A percentile compares a stretch with the other conserved stretches of the same genome.
Evolutionary conservation across 2,113 vertebrate species (phyloP).

Genomic region (Charadrius vociferus): DNA sequence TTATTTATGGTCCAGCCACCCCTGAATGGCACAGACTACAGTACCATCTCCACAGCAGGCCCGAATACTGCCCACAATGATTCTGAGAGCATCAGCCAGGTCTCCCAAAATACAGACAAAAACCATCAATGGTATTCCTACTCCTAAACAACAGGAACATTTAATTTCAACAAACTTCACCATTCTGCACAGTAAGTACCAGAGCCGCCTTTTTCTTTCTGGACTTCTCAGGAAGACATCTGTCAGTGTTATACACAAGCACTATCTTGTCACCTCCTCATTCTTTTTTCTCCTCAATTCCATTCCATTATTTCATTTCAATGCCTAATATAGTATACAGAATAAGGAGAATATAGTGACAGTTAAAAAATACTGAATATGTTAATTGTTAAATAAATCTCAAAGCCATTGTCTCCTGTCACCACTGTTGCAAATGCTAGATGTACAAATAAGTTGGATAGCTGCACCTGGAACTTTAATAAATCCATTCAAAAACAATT

Average conservation of each 20-base stretch:
- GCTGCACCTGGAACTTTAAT: neutral
- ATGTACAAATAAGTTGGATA: neutral
- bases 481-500: neutral
- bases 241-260: neutral
- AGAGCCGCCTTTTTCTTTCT: neutral
- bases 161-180: neutral
- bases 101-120: neutral
- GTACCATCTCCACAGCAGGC: neutral
- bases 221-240: neutral
- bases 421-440: accelerated
- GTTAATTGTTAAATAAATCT: neutral
- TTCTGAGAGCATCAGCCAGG: neutral
- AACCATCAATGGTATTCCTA: neutral
- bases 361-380: neutral
- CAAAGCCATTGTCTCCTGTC: neutral
- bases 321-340: neutral
- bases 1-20: neutral
- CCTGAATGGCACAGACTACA: neutral
- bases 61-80: accelerated
- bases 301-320: neutral
- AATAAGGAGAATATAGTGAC: neutral
- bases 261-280: neutral
- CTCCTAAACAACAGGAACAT: neutral
- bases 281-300: neutral
- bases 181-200: neutral